Conservation (phyloP, 2,888 invertebrate species). For the Ceraclea dissimilis region DNA sequence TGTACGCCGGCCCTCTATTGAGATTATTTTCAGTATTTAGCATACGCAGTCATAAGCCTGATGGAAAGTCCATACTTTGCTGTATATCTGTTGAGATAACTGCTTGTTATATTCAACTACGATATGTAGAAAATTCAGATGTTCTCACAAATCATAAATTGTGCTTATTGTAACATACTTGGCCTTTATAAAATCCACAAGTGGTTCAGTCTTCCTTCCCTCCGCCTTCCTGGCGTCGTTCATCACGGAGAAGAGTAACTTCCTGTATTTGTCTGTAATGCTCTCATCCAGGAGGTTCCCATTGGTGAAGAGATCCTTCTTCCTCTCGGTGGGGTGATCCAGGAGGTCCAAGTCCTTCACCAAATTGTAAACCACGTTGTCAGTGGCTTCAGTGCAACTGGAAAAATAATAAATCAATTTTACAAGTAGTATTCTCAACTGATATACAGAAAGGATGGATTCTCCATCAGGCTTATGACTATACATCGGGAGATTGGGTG, state of each 20-base stretch:
- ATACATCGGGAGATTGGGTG: too few relatives aligned
- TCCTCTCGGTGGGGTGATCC: slow-evolving; percentile 32
- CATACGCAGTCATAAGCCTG: too few relatives aligned
- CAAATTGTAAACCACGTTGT: slow-evolving; percentile 51
- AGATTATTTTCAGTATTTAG: too few relatives aligned
- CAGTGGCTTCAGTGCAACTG: slow-evolving; percentile 62
- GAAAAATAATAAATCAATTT: slow-evolving; percentile 2
- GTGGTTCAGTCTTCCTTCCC: slow-evolving; percentile 27
- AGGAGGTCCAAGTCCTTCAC: slow-evolving; percentile 42
- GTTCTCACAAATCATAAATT: too few relatives aligned
- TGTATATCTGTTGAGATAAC: too few relatives aligned
- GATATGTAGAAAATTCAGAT: too few relatives aligned
- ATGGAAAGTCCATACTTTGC: too few relatives aligned
- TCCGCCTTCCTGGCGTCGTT: slow-evolving; percentile 8
- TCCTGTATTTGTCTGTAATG: slow-evolving; percentile 11
- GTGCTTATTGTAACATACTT: slow-evolving; percentile 34
- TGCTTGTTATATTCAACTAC: too few relatives aligned
- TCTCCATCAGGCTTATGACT: too few relatives aligned
- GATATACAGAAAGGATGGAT: too few relatives aligned
- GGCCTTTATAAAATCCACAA: slow-evolving; percentile 34
- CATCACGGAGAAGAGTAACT: slow-evolving; percentile 10
- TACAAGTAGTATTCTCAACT: too few relatives aligned
- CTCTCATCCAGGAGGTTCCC: slow-evolving; percentile 3
- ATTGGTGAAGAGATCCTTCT: slow-evolving; percentile 12
- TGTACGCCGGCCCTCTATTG: too few relatives aligned